These are phyloP conservation scores for Suncus etruscus DNA, from an alignment of 2,113 vertebrate species.

Conservation along the genomic window DNA sequence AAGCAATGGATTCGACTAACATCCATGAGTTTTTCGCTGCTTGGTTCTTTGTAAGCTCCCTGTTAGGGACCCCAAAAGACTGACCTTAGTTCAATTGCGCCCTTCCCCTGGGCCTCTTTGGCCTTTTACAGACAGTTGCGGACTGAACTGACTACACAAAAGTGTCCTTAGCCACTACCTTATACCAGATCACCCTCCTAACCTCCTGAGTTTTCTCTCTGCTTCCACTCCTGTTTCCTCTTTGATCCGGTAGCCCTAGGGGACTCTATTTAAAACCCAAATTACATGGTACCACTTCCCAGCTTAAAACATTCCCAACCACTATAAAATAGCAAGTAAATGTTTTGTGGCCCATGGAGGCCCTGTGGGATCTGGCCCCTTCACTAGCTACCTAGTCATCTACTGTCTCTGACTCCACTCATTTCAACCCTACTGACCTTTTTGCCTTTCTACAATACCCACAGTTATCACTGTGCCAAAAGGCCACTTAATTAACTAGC, in stretches of 20 bases:
- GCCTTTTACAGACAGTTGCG: background rate
- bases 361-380: too few relatives aligned
- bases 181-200: background rate
- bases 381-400: background rate
- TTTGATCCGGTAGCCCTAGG: background rate
- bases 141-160: background rate
- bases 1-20: slow-evolving; percentile 14
- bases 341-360: background rate
- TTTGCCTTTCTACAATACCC: slow-evolving; percentile 2
- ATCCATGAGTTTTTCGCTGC: slow-evolving; percentile 2
- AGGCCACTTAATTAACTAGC: background rate
- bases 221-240: slow-evolving; percentile 2
- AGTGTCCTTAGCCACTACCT: background rate
- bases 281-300: background rate
- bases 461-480: background rate
- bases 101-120: slow-evolving; percentile 10
- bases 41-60: slow-evolving; percentile 4
- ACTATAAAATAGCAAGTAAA: slow-evolving; percentile 23
- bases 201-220: background rate
- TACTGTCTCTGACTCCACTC: background rate
- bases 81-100: slow-evolving; percentile 30
- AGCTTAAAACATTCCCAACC: background rate
- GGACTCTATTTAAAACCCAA: slow-evolving; percentile 14
- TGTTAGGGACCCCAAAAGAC: slow-evolving; percentile 9
- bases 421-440: background rate